A percentile compares a stretch with the other conserved stretches of the same genome.
phyloP scores from a whole-genome alignment of 2,113 vertebrate species.

The Cephalopholis sonnerati region DNA sequence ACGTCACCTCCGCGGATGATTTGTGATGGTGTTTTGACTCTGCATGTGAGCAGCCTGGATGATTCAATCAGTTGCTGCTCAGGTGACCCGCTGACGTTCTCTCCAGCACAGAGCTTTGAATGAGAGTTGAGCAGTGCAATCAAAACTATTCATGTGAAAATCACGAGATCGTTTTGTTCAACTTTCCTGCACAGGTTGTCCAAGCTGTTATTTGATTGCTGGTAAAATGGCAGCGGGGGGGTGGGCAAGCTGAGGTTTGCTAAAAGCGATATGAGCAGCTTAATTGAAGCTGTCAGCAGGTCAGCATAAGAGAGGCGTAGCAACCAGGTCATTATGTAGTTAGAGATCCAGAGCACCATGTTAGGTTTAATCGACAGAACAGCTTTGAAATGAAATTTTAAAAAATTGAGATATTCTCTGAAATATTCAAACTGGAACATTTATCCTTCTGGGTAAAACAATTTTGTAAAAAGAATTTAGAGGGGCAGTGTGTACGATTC shows the following conservation, averaged over 20 bases:
- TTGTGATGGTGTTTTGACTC: neutral
- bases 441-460: neutral
- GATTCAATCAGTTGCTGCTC: constrained; percentile 34
- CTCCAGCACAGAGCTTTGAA: neutral
- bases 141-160: constrained; percentile 60
- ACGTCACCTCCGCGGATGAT: neutral
- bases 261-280: constrained; percentile 42
- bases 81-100: constrained; percentile 5
- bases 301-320: constrained; percentile 40
- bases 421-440: constrained; percentile 24
- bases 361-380: constrained; percentile 48
- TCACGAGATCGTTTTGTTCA: constrained; percentile 34
- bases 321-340: constrained; percentile 63
- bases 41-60: neutral
- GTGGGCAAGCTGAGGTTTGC: constrained; percentile 3
- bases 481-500: too few species aligned
- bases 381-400: constrained; percentile 34
- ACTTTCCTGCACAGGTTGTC: constrained; percentile 28
- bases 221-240: constrained; percentile 38
- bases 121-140: constrained; percentile 19
- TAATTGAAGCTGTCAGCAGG: constrained; percentile 74
- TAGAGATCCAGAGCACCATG: constrained; percentile 38
- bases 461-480: neutral
- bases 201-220: constrained; percentile 59
- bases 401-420: constrained; percentile 33